Conservation (phyloP, 1,140 invertebrate species). For the Doryteuthis pealeii region DNA sequence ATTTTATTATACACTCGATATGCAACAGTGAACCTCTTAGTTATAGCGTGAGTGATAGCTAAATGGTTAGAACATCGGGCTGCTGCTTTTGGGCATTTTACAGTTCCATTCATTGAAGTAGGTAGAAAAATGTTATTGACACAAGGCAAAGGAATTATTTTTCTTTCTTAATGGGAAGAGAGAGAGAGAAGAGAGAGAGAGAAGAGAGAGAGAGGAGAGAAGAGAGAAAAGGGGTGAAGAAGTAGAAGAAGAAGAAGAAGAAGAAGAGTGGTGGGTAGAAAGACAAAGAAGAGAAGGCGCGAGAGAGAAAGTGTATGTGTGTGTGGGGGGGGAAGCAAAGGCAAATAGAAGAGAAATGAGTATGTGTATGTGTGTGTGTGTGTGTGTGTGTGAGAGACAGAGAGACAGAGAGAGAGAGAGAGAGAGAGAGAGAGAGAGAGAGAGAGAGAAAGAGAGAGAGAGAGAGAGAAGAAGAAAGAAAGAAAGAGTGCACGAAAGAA, state of each 20-base stretch:
- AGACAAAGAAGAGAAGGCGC: neutral
- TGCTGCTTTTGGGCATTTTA: too few species aligned
- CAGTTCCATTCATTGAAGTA: too few species aligned
- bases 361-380: too few species aligned
- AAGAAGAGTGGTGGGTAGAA: neutral
- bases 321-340: neutral
- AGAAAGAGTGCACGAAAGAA: conserved; percentile 24
- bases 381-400: too few species aligned
- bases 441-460: conserved; percentile 25
- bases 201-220: neutral
- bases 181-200: neutral
- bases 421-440: conserved; percentile 19
- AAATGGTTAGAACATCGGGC: too few species aligned
- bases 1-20: too few species aligned
- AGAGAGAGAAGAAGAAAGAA: conserved; percentile 22
- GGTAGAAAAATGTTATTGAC: too few species aligned
- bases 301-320: neutral
- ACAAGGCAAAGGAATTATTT: too few species aligned
- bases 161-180: neutral
- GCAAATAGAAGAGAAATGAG: neutral
- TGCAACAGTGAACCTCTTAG: too few species aligned
- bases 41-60: too few species aligned
- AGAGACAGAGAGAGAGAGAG: conserved; percentile 13
- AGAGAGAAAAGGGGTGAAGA: neutral
- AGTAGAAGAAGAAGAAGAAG: neutral